Evolutionary conservation across 2,113 vertebrate genomes (phyloP).

Genomic region (Spilogale gracilis): DNA sequence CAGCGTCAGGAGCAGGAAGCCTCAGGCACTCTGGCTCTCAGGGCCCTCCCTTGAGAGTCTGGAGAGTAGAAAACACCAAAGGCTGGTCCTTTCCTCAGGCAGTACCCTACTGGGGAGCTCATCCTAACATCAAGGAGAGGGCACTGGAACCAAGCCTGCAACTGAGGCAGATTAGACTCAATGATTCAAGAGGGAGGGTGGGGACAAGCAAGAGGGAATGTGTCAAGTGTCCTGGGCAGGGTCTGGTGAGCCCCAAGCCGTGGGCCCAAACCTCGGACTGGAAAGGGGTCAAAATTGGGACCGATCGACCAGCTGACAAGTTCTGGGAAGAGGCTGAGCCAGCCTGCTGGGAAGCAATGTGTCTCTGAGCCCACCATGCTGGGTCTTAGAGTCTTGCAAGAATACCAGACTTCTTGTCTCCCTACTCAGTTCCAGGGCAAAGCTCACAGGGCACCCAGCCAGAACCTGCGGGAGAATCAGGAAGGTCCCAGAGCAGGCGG

Average conservation of each 20-base stretch:
- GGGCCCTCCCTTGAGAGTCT: background rate
- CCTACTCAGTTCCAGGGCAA: background rate
- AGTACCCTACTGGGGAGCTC: background rate
- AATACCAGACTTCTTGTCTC: background rate
- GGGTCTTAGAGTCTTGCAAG: background rate
- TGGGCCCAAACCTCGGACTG: background rate
- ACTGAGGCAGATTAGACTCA: background rate
- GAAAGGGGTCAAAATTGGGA: background rate
- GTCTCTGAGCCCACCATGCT: background rate
- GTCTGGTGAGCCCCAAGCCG: conserved; percentile 30
- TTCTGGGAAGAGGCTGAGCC: background rate
- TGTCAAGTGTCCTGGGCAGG: conserved; percentile 44
- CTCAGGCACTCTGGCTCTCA: background rate
- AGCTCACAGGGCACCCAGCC: background rate
- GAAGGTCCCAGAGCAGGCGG: background rate
- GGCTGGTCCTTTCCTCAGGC: background rate
- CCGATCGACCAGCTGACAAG: background rate
- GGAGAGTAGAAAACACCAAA: background rate
- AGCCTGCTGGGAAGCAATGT: background rate
- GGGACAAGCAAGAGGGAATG: background rate
- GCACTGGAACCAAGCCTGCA: background rate
- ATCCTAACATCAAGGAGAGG: background rate
- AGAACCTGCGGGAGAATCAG: background rate
- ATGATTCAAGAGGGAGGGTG: conserved; percentile 58
- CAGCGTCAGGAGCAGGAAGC: background rate